phyloP scores from a whole-genome alignment of 2,888 invertebrate species.

The Caenorhabditis sulstoni region DNA sequence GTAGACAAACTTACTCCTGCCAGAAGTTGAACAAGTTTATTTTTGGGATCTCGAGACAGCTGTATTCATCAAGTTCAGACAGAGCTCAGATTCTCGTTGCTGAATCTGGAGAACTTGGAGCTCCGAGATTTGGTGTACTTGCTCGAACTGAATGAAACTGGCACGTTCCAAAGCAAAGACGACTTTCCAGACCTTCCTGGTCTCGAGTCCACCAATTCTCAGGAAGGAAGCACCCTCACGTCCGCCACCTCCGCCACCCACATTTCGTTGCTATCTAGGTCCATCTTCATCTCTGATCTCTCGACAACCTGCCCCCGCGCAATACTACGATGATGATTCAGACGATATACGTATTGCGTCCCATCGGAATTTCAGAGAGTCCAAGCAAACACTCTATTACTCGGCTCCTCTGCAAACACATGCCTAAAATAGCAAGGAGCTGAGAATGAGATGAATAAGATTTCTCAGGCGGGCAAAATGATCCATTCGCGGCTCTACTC shows the following conservation, averaged over 20 bases:
- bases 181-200: not conserved
- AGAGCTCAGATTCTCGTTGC: too few relatives aligned
- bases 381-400: slow-evolving; percentile 10
- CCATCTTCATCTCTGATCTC: slow-evolving; percentile 39
- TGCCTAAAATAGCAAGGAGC: not conserved
- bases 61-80: too few relatives aligned
- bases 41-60: too few relatives aligned
- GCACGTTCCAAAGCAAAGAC: too few relatives aligned
- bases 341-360: not conserved
- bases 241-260: not conserved
- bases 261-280: not conserved
- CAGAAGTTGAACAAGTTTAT: too few relatives aligned
- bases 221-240: not conserved
- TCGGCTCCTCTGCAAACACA: slow-evolving; percentile 6
- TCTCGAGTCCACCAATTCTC: too few relatives aligned
- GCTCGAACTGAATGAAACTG: too few relatives aligned
- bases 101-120: too few relatives aligned
- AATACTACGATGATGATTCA: slow-evolving; percentile 23
- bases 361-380: slow-evolving; percentile 9
- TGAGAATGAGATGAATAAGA: slow-evolving; percentile 11
- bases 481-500: slow-evolving; percentile 17
- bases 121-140: too few relatives aligned
- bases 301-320: slow-evolving; percentile 15
- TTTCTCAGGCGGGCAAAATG: slow-evolving; percentile 12
- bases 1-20: too few relatives aligned